A percentile compares a stretch with the other conserved stretches of the same genome.
Conservation (phyloP, 2,888 invertebrate species). For the Caenorhabditis japonica region DNA sequence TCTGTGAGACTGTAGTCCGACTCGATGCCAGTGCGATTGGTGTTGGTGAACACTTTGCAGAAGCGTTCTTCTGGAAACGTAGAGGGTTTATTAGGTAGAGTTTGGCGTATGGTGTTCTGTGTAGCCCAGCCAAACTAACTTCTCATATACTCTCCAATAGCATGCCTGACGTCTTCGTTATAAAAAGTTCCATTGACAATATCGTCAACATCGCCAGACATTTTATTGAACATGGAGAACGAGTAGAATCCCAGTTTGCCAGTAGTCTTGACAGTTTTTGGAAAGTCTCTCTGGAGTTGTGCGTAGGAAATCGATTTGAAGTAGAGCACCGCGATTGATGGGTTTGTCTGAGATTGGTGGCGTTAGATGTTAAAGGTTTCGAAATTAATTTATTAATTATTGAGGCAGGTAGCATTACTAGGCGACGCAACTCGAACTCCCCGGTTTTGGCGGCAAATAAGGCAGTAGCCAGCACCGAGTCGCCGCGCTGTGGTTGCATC, state of each 20-base stretch:
- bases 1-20: constrained; percentile 28
- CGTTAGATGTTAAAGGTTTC: no score
- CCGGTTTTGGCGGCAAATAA: no score
- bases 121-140: constrained; percentile 12
- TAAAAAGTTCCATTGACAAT: constrained; percentile 28
- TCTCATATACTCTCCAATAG: constrained; percentile 33
- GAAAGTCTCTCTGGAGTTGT: constrained; percentile 37
- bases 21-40: constrained; percentile 20
- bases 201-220: constrained; percentile 33
- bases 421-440: no score
- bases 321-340: constrained; percentile 41
- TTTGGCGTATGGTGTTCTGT: no score
- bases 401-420: no score
- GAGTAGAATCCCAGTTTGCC: constrained; percentile 24
- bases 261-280: constrained; percentile 19
- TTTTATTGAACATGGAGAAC: constrained; percentile 50
- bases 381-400: no score
- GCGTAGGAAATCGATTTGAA: constrained; percentile 47
- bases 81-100: no score
- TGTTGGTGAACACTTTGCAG: constrained; percentile 43
- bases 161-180: constrained; percentile 22
- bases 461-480: no score
- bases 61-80: constrained; percentile 36
- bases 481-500: no score
- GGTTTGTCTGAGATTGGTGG: constrained; percentile 43